Evolutionary conservation across 2,113 vertebrate genomes (phyloP).

Genomic region (Glaucidium brasilianum): DNA sequence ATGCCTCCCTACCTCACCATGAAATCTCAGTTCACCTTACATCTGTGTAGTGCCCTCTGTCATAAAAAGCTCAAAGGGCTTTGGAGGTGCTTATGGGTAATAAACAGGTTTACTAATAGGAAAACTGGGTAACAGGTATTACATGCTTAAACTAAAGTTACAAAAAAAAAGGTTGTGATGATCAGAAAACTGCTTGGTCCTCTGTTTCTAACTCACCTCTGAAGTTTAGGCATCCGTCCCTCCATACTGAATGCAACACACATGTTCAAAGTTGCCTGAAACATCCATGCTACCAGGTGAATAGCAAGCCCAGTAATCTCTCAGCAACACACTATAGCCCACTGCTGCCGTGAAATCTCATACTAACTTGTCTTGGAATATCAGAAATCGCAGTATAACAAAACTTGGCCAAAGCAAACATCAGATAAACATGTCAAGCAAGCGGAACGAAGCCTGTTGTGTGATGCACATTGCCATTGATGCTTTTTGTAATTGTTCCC

Average conservation of each 20-base stretch:
- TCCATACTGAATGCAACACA: not conserved
- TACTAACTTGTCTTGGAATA: not conserved
- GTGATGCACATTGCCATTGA: not conserved
- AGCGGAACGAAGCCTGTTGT: accelerated
- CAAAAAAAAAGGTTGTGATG: not conserved
- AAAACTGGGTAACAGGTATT: not conserved
- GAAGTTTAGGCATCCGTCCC: not conserved
- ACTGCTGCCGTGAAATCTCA: not conserved
- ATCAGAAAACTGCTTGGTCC: not conserved
- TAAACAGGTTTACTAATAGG: not conserved
- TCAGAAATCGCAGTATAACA: not conserved
- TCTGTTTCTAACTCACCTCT: not conserved
- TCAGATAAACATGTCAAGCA: not conserved
- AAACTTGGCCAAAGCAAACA: not conserved
- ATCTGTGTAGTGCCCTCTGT: not conserved
- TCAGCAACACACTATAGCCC: accelerated
- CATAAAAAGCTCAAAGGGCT: not conserved
- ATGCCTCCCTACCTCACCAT: not conserved
- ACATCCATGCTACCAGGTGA: not conserved
- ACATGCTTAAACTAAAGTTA: not conserved
- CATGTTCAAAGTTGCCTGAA: not conserved
- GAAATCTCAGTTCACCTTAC: not conserved
- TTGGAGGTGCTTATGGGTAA: not conserved
- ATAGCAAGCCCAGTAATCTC: not conserved
- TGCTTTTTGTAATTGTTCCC: not conserved